Percentiles rank a stretch among this genome's conserved stretches.
Conservation (phyloP, 92 coral and sea anemone genomes). For the Porites cylindrica region DNA sequence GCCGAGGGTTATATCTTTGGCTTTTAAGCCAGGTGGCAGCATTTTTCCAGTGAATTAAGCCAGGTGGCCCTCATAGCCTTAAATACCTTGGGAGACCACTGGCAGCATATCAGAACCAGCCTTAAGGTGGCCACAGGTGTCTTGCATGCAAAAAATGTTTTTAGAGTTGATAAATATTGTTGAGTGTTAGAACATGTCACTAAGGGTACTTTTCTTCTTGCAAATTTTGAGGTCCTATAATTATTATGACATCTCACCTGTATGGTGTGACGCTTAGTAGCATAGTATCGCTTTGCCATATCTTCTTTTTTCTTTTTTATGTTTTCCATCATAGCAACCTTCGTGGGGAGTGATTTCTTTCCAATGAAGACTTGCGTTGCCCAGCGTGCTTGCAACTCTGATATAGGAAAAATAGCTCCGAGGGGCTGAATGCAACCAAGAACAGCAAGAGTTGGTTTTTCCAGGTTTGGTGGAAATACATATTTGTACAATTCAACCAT, state of each 20-base stretch:
- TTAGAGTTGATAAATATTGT: too few relatives aligned
- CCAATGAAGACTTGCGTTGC: constrained; percentile 83
- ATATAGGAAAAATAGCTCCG: constrained; percentile 89
- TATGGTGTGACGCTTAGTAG: constrained; percentile 85
- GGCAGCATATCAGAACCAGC: too few relatives aligned
- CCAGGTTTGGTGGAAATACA: constrained; percentile 85
- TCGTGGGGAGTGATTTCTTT: constrained; percentile 61
- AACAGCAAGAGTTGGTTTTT: constrained; percentile 84
- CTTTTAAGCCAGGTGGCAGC: too few relatives aligned
- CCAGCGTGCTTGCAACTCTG: constrained; percentile 94
- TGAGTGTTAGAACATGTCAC: too few relatives aligned
- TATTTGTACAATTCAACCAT: constrained; percentile 91
- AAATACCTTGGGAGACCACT: too few relatives aligned
- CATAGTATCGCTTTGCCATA: constrained; percentile 83
- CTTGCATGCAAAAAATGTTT: too few relatives aligned
- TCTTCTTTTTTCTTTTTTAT: constrained; percentile 62
- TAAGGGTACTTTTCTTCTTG: too few relatives aligned
- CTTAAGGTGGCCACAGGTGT: too few relatives aligned
- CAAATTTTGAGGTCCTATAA: not conserved
- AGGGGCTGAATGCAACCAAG: constrained; percentile 90
- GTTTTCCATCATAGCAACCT: constrained; percentile 75
- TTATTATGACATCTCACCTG: constrained; percentile 61
- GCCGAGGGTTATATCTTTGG: too few relatives aligned
- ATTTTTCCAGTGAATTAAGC: too few relatives aligned
- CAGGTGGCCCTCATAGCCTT: too few relatives aligned